Base-by-base conservation (phyloP, 1,140 invertebrate genomes). In the Pachyrhynchus sulphureomaculatus region DNA sequence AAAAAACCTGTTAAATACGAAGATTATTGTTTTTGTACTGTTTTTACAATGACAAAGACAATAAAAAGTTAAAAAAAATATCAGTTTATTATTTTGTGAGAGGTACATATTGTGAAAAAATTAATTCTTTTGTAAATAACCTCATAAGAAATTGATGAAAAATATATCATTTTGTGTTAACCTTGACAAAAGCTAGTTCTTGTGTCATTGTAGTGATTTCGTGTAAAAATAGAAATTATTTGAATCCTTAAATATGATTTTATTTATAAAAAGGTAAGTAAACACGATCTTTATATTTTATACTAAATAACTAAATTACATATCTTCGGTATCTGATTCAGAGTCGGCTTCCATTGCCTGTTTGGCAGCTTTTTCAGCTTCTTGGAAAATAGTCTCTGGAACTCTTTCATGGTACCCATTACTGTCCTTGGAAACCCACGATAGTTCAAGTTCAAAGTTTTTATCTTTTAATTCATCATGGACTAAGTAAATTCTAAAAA, bases 381-480 rank as follows among this genome's bases (percentile, higher is more conserved):
- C 88, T 5, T 78, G 70, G 68, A 83, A 84, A 20, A 88, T 75
- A 15, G 78, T 76, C 2, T 78, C 70, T 0, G 91, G 89, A 39
- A 95, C 90, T 49, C 84, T 75, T 69, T 89, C 80, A 75, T 94
- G 91, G 42, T 80, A 75, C 1, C 92, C 91, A 21, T 87, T 80
- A 0, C 90, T 92, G 39, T 88, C 85, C 68, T 87, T 86, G 44
- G 93, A 92, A 20, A 99, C 93, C 93, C 97, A 98, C 57, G 95
- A 95, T 70, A 99, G 83, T 80, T 99, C 97, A 58, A 99, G 78
- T 73, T 98, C 95, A 77, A 99, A 99, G 63, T 95, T 88, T 78
- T 99, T 99, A 76, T 99, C 96, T 80, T 99, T 99, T 0, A 98
- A 81, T 76, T 99, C 96, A 81, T 99, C 97, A 73, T 99, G 96